Percentiles rank a stretch among this genome's conserved stretches.
phyloP scores from a whole-genome alignment of 2,113 vertebrate species.

The Vidua chalybeata region DNA sequence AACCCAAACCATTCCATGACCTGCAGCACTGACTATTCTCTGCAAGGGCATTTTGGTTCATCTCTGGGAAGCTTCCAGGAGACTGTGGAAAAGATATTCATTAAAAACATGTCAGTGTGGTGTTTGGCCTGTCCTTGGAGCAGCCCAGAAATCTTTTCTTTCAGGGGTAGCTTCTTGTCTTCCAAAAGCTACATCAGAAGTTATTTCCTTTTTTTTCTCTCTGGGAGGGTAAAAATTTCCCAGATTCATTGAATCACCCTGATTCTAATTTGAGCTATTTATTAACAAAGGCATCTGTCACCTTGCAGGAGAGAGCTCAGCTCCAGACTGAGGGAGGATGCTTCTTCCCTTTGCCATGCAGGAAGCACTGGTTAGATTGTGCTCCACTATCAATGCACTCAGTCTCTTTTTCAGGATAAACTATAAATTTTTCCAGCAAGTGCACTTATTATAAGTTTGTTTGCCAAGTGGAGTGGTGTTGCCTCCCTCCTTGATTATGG shows the following conservation, averaged over 20 bases:
- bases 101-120: neutral
- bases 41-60: neutral
- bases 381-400: neutral
- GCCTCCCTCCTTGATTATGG: neutral
- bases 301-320: neutral
- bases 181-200: neutral
- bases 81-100: neutral
- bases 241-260: neutral
- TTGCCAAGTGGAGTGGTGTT: conserved; percentile 13
- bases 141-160: neutral
- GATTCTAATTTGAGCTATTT: neutral
- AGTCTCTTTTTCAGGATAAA: conserved; percentile 8
- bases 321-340: neutral
- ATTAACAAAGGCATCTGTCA: neutral
- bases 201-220: neutral
- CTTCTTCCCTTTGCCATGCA: neutral
- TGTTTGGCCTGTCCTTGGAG: neutral
- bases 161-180: neutral
- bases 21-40: neutral
- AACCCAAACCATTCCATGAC: neutral
- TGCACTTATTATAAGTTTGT: neutral
- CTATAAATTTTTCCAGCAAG: conserved; percentile 17
- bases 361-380: neutral
- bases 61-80: neutral
- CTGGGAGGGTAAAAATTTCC: neutral